phyloP scores from a whole-genome alignment of 2,888 invertebrate species.

The Zhuqinia jingwanae region DNA sequence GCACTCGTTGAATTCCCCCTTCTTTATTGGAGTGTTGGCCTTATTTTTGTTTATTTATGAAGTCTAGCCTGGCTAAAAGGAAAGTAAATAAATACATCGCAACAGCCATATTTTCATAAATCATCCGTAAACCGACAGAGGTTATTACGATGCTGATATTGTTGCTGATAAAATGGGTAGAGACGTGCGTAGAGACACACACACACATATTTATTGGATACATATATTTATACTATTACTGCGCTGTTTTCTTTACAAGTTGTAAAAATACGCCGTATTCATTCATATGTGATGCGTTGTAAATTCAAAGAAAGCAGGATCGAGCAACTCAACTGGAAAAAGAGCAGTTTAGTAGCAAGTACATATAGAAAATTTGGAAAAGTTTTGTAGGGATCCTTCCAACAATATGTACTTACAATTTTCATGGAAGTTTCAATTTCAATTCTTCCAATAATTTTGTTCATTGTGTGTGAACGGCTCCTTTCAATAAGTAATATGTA shows the following conservation, averaged over 20 bases:
- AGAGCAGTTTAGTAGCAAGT: conserved; percentile 8
- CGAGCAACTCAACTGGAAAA: conserved; percentile 14
- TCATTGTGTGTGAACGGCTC: not conserved
- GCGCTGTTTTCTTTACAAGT: not conserved
- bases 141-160: conserved; percentile 34
- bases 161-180: conserved; percentile 4
- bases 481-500: not conserved
- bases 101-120: conserved; percentile 15
- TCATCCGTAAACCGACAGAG: conserved; percentile 37
- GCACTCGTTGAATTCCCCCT: not conserved
- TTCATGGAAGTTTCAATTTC: no score
- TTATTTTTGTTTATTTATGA: not conserved
- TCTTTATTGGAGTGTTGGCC: no score
- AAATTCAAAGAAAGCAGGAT: not conserved
- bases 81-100: not conserved
- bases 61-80: not conserved
- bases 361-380: not conserved
- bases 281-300: not conserved
- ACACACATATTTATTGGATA: not conserved
- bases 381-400: no score
- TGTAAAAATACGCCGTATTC: no score
- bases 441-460: not conserved
- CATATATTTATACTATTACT: not conserved
- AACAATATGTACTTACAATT: no score
- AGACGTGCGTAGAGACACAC: not conserved